Percentiles rank a stretch among this genome's conserved stretches.
Evolutionary conservation across 1,140 invertebrate species (phyloP).

Genomic region (Armadillidium nasatum): DNA sequence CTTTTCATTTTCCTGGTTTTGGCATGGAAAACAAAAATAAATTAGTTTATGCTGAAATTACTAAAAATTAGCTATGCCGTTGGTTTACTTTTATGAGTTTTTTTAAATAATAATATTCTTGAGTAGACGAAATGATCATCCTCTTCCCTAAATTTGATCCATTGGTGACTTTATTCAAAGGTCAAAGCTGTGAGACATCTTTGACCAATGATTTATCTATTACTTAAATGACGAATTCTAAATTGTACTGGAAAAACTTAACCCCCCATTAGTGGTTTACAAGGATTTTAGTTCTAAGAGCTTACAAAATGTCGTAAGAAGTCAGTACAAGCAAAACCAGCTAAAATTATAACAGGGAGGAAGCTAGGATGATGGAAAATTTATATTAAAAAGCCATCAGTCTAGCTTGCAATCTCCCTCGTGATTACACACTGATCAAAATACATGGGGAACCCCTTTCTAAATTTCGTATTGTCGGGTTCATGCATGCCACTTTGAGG

Average conservation of each 20-base stretch:
- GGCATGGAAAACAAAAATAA: constrained; percentile 40
- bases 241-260: not conserved
- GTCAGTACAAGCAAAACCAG: constrained; percentile 11
- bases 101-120: not conserved
- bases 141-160: not conserved
- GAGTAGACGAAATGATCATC: not conserved
- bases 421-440: not conserved
- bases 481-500: not conserved
- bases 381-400: not conserved
- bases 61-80: not conserved
- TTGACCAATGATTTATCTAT: not conserved
- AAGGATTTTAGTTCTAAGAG: too few species aligned
- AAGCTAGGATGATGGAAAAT: not conserved
- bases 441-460: not conserved
- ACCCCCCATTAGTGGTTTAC: too few species aligned
- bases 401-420: not conserved
- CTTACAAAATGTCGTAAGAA: not conserved
- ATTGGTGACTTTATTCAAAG: not conserved
- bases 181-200: not conserved
- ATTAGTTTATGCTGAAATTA: constrained; percentile 13
- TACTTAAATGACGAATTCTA: not conserved
- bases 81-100: not conserved
- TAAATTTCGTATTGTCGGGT: not conserved
- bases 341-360: not conserved
- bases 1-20: constrained; percentile 42